Base-by-base conservation (phyloP, 1,140 invertebrate genomes). In the Galleria mellonella region DNA sequence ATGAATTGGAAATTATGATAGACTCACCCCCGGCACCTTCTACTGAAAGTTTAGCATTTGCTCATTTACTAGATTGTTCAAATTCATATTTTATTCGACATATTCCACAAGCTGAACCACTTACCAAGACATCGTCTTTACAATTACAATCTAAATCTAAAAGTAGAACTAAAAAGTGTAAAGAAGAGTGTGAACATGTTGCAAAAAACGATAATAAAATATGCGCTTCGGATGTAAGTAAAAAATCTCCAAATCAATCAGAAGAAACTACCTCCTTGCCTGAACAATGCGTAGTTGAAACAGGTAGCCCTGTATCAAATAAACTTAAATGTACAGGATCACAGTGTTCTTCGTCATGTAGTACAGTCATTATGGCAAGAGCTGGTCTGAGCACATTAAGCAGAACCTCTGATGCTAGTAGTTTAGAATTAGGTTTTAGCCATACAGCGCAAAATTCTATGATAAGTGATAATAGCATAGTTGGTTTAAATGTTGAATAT, bases 1-100 rank as follows among this genome's bases (percentile, higher is more conserved):
- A 97, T 76, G 96, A 97, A 79, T 88, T 94, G 46, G 94, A 96
- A 84, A 94, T 93, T 31, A 92, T 93, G 90, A 93, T 93, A 31
- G 93, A 93, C 47, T 91, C 91, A 32, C 91, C 92, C 10, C 91
- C 91, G 12, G 91, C 91, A 32, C 90, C 91, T 7, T 93, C 92
- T 1, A 91, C 92, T 0, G 92, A 94, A 72, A 93, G 92, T 65
- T 82, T 94, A 55, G 92, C 92, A 6, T 75, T 92, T 57, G 91
- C 90, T 9, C 91, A 92, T 84, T 88, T 91, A 55, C 83, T 90
- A 70, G 91, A 91, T 62, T 88, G 88, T 40, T 76, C 78, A 29
- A 83, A 85, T 48, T 73, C 76, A 14, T 85, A 83, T 51, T 69
- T 82, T 48, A 66, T 77, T 35, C 55, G 62, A 9, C 57, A 81